A percentile compares a stretch with the other conserved stretches of the same genome.
Conservation (phyloP, 2,888 invertebrate genomes). For the Xestia c-nigrum region DNA sequence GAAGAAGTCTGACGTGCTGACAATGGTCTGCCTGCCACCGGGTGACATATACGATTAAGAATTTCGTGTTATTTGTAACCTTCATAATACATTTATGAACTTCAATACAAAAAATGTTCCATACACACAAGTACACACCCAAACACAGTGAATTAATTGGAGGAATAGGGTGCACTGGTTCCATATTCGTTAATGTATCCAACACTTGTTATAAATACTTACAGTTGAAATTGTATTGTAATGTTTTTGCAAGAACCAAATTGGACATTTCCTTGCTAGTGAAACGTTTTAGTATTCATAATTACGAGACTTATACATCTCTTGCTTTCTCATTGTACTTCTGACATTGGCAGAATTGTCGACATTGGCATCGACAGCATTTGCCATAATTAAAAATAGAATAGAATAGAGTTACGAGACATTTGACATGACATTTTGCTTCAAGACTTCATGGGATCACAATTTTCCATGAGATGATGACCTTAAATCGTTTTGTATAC, state of each 20-base stretch:
- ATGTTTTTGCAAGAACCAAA: neutral
- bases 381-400: too few species aligned
- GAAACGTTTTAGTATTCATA: neutral
- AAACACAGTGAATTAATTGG: too few species aligned
- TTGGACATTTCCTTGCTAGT: neutral
- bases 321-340: too few species aligned
- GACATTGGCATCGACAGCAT: too few species aligned
- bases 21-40: neutral
- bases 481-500: neutral
- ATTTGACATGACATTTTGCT: too few species aligned
- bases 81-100: neutral
- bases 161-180: neutral
- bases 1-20: slow-evolving; percentile 18
- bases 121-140: too few species aligned
- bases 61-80: neutral
- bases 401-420: too few species aligned
- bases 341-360: too few species aligned
- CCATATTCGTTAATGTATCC: neutral
- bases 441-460: neutral
- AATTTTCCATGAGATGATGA: neutral
- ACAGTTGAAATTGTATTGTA: neutral
- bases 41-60: slow-evolving; percentile 5
- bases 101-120: too few species aligned
- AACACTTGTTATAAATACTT: neutral
- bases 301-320: too few species aligned